Base-by-base conservation (phyloP, 2,797 vertebrate genomes). In the Spinibarbus caldwelli region DNA sequence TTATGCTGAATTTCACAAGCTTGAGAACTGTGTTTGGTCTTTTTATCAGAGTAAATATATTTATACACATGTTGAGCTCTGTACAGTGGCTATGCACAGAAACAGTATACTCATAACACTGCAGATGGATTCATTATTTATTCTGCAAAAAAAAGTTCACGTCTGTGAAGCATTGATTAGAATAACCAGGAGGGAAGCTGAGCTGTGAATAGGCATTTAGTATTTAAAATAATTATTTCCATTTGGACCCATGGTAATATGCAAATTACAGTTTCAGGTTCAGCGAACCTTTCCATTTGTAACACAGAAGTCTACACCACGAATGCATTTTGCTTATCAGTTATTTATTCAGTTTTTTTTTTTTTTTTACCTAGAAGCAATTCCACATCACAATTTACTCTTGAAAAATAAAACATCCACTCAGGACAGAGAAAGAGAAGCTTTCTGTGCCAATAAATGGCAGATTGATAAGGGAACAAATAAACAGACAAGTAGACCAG, bases 291-390 rank as follows among this genome's bases (percentile, higher is more conserved):
- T 78, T 84, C 45, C 47, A 78, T 88, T 88, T 77, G 83, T 71
- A 75, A 78, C 68, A 82, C 70, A 85, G 49, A 79, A 71, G 52
- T 54, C 21, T 64, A 54, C 70, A 79, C 62, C 57, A 72, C 43
- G 75, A 80, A 77, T 78, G 77, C 70, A 66, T 86, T 86, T 82
- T 78, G 78, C 85, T 89, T 87, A 88, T 88, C 70, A 78, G 73
- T 66, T 85, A 84, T 83, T 84, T 88, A 82, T 84, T 78, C 77
- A 34, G 62, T 77, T 19, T 52, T 45, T 49, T 88, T 2, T 52
- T 45, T 12, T 14, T 49, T 88, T 85, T 57, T 84, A 82, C 71
- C 80, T 86, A 71, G 64, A 64, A 78, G 79, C 67, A 85, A 54
- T 77, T 71, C 72, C 45, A 68, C 49, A 43, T 76, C 75, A 79